A percentile compares a stretch with the other conserved stretches of the same genome.
phyloP scores from a whole-genome alignment of 2,888 invertebrate genomes.

The Caenorhabditis afra region DNA sequence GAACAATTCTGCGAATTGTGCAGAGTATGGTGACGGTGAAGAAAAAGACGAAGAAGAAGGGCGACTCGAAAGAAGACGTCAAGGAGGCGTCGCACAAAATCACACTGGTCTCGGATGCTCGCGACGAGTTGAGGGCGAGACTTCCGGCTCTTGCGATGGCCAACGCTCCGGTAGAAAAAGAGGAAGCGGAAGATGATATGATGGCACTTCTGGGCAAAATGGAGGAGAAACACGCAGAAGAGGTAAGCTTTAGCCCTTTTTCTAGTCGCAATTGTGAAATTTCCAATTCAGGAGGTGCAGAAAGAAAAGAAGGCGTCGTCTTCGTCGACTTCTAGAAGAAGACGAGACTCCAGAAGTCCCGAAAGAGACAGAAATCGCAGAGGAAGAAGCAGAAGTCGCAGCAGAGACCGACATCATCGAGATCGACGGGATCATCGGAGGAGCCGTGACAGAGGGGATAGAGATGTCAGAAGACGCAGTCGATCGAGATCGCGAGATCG shows the following conservation, averaged over 20 bases:
- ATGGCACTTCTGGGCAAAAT: constrained; percentile 82
- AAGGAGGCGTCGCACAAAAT: constrained; percentile 67
- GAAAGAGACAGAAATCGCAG: constrained; percentile 29
- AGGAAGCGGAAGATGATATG: constrained; percentile 78
- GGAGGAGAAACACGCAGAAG: constrained; percentile 76
- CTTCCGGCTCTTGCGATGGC: constrained; percentile 82
- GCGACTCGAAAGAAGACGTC: constrained; percentile 78
- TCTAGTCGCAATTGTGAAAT: no score
- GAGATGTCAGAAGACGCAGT: constrained; percentile 40
- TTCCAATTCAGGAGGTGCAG: no score
- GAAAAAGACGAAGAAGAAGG: constrained; percentile 76
- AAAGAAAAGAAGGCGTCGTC: constrained; percentile 3
- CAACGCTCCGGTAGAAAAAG: constrained; percentile 80
- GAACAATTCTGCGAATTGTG: constrained; percentile 93
- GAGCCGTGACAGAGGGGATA: constrained; percentile 13
- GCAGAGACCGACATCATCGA: constrained; percentile 45
- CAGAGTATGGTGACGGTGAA: constrained; percentile 87
- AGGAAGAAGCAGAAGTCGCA: constrained; percentile 54
- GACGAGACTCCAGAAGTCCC: constrained; percentile 1
- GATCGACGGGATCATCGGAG: not conserved
- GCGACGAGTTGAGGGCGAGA: constrained; percentile 76
- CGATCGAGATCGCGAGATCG: not conserved
- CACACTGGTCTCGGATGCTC: constrained; percentile 78
- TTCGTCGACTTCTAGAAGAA: not conserved
- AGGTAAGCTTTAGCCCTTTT: constrained; percentile 35